Evolutionary conservation across 2,797 vertebrate genomes (phyloP).

Genomic region (Zenarchopterus dispar): DNA sequence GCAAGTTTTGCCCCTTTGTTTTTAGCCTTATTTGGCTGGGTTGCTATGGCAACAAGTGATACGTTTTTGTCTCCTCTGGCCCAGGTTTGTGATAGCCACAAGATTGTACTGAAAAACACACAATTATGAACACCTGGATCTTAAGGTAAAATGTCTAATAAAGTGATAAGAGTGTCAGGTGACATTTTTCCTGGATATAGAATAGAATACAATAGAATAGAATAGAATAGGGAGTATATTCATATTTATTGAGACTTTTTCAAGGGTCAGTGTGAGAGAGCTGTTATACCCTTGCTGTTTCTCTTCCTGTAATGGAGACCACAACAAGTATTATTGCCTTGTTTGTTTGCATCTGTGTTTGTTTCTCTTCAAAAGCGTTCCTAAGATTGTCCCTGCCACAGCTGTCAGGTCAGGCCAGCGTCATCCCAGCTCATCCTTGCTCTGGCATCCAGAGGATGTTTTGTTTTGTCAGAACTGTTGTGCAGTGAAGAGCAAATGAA

Average conservation of each 20-base stretch:
- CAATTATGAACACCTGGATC: no score
- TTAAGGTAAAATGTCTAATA: no score
- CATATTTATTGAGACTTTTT: slow-evolving; percentile 8
- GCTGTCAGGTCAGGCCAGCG: slow-evolving; percentile 23
- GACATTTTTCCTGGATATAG: no score
- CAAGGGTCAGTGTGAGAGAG: neutral
- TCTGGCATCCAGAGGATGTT: neutral
- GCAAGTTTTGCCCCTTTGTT: no score
- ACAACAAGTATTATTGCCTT: slow-evolving; percentile 5
- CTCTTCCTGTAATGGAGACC: neutral
- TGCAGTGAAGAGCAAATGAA: slow-evolving; percentile 8
- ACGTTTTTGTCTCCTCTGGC: no score
- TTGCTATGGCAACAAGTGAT: no score
- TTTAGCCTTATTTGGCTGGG: no score
- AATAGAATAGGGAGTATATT: neutral
- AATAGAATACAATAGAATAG: neutral
- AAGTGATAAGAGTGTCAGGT: no score
- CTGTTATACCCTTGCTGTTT: neutral
- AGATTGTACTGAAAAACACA: no score
- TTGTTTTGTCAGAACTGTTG: slow-evolving; percentile 16
- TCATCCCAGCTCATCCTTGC: slow-evolving; percentile 1
- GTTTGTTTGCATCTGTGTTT: slow-evolving; percentile 20
- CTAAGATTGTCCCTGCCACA: slow-evolving; percentile 7
- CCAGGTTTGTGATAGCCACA: no score
- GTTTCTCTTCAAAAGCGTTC: slow-evolving; percentile 27